Conservation (phyloP, 2,888 invertebrate species). For the Acrocera orbiculus region DNA sequence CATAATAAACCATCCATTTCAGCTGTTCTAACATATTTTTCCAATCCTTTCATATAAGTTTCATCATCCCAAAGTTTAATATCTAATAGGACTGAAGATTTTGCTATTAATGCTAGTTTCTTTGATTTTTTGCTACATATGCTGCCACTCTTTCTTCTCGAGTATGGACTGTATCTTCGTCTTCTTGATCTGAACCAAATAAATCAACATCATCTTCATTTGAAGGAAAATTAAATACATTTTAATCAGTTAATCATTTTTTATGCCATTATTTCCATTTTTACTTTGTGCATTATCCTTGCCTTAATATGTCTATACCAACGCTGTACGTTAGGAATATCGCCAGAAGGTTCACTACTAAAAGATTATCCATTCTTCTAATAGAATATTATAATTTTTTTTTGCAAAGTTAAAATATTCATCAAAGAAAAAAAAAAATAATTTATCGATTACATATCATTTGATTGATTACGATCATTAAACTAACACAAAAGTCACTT, state of each 20-base stretch:
- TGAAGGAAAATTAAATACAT: too few relatives aligned
- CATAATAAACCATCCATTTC: slow-evolving; percentile 85
- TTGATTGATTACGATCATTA: too few relatives aligned
- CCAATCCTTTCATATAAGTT: slow-evolving; percentile 68
- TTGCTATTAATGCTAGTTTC: slow-evolving; percentile 86
- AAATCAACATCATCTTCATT: slow-evolving; percentile 60
- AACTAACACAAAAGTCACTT: too few relatives aligned
- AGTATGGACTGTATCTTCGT: slow-evolving; percentile 68
- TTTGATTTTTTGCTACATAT: slow-evolving; percentile 89
- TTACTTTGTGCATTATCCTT: too few relatives aligned
- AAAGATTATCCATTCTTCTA: too few relatives aligned
- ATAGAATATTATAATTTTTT: too few relatives aligned
- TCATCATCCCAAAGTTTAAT: slow-evolving; percentile 98
- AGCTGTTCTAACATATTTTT: slow-evolving; percentile 62
- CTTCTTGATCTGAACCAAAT: slow-evolving; percentile 75
- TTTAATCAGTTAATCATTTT: too few relatives aligned
- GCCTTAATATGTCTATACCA: slow-evolving; percentile 96
- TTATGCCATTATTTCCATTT: too few relatives aligned
- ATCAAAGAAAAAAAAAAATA: too few relatives aligned
- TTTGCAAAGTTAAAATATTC: too few relatives aligned
- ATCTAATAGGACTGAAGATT: slow-evolving; percentile 85
- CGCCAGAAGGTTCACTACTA: slow-evolving; percentile 50
- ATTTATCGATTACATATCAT: too few relatives aligned
- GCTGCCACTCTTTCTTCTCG: slow-evolving; percentile 80
- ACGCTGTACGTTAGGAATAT: slow-evolving; percentile 54